phyloP scores from a whole-genome alignment of 2,888 invertebrate genomes.

The Agonum fuliginosum region DNA sequence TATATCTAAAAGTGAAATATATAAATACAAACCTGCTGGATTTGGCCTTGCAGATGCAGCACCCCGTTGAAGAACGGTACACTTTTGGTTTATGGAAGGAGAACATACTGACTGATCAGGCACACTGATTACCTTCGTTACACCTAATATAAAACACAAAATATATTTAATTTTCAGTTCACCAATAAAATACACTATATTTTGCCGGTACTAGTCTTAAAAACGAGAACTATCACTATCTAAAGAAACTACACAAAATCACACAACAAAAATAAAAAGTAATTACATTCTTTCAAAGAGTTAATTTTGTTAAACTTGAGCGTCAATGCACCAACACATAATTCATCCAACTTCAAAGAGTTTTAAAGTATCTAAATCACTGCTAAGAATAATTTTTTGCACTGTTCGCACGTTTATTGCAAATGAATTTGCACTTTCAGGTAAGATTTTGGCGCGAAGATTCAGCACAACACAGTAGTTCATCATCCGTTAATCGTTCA shows the following conservation, averaged over 20 bases:
- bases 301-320: slow-evolving; percentile 11
- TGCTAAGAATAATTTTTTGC: not conserved
- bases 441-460: slow-evolving; percentile 43
- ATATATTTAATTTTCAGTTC: slow-evolving; percentile 20
- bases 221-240: not conserved
- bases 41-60: slow-evolving; percentile 91
- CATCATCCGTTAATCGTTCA: slow-evolving; percentile 43
- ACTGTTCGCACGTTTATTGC: slow-evolving; percentile 3
- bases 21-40: slow-evolving; percentile 79
- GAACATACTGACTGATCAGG: slow-evolving; percentile 78
- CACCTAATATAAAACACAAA: slow-evolving; percentile 67
- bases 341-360: slow-evolving; percentile 30
- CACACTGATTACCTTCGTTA: slow-evolving; percentile 63
- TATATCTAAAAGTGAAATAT: too few relatives aligned
- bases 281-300: not conserved
- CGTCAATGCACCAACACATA: not conserved
- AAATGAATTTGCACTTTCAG: not conserved
- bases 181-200: not conserved
- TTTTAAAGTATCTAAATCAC: slow-evolving; percentile 15
- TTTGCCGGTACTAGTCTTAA: not conserved
- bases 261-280: not conserved
- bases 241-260: not conserved
- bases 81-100: slow-evolving; percentile 92
- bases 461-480: slow-evolving; percentile 47
- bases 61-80: slow-evolving; percentile 87